Evolutionary conservation across 2,113 vertebrate species (phyloP), one percentile per base, ranked within the genome.

Genomic region (Archilochus colubris): DNA sequence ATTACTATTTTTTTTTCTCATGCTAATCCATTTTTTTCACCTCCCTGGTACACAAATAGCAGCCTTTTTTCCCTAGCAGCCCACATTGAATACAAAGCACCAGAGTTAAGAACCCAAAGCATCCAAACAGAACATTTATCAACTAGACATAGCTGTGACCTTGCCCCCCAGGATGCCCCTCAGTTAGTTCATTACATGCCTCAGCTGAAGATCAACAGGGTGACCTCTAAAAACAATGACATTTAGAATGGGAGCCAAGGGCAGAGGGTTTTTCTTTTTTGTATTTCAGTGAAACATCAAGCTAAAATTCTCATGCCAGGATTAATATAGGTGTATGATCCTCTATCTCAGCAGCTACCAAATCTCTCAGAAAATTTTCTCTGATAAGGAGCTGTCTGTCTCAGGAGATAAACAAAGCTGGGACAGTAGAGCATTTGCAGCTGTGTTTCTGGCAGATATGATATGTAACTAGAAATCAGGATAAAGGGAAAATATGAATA

Each of bases 21-120:
- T 36, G n/a, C 21, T 80, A 76, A 92, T 89, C 78, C 55, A 79
- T 70, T 94, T 85, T 25, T 89, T 66, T 95, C 90, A 86, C 62
- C 79, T 94, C 86, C 25, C 43, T 31, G 57, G 51, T 40, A 67
- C 31, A 67, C 31, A 79, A 89, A 53, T n/a, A 86, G 22, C 44
- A 75, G 23, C 40, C 76, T 70, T 93, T 40, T 11, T 40, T 11
- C 24, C 21, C 19, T 33, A 66, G 58, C 33, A 88, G 18, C 59
- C 15, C 31, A 54, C 55, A 68, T 72, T 87, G 54, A 76, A 61
- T 31, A 73, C 43, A 93, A 92, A 92, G 48, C 17, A 79, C 18
- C 48, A 40, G 55, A 93, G 64, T 58, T 82, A 77, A 88, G 84
- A 90, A 83, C 33, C 22, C 20, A 74, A 89, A 94, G 14, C 53